Conservation (phyloP, 1,140 invertebrate genomes). For the Drosophila bipectinata region DNA sequence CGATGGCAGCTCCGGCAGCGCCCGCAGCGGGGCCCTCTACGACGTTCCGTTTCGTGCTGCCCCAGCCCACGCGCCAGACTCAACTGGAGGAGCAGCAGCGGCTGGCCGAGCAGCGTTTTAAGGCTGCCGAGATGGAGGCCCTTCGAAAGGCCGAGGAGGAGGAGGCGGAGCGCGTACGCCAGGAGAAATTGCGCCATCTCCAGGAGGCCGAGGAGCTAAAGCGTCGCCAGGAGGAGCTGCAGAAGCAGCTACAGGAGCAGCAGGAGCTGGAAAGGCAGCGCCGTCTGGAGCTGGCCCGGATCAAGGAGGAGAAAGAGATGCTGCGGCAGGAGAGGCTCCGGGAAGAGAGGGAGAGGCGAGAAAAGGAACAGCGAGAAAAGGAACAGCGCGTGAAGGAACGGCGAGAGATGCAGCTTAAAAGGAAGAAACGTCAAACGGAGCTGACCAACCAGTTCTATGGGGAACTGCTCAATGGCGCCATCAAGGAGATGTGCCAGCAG, state of each 20-base stretch:
- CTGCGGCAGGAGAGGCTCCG: not conserved
- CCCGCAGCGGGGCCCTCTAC: not conserved
- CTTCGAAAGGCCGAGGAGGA: constrained; percentile 27
- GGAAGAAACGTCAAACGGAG: not conserved
- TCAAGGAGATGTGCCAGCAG: constrained; percentile 20
- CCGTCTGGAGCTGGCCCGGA: constrained; percentile 11
- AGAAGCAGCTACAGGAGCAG: constrained; percentile 2
- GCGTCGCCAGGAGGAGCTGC: constrained; percentile 1
- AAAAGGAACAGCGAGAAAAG: not conserved
- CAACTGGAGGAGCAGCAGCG: constrained; percentile 1
- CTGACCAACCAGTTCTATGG: constrained; percentile 26
- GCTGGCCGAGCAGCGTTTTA: constrained; percentile 13
- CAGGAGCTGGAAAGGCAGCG: constrained; percentile 11
- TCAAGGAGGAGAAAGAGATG: not conserved
- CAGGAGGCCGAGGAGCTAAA: not conserved
- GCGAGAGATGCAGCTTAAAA: constrained; percentile 3
- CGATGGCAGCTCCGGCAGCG: constrained; percentile 31
- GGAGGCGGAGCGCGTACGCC: constrained; percentile 25
- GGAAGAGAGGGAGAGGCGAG: not conserved
- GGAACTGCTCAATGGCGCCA: constrained; percentile 10
- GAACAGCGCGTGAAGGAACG: not conserved
- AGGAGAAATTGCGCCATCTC: constrained; percentile 8
- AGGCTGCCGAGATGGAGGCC: constrained; percentile 52
- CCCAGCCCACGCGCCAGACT: constrained; percentile 11
- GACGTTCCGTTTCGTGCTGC: constrained; percentile 16